Base-by-base conservation (phyloP, 2,888 invertebrate genomes). In the Platyscelio sp. region DNA sequence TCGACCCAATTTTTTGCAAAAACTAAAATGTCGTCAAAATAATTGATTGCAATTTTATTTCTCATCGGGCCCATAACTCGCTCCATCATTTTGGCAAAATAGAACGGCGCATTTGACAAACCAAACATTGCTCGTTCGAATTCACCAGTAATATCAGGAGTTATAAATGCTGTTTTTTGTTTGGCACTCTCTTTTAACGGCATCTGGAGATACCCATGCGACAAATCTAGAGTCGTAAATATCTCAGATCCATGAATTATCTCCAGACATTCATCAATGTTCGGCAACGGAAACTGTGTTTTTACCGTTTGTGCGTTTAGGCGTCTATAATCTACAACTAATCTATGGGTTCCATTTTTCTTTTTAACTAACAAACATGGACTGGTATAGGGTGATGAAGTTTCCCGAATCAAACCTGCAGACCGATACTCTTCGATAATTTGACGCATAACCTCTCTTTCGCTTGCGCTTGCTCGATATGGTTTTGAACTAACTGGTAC, bases 21-120 rank as follows among this genome's bases (percentile, higher is more conserved):
- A 0, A 91, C 72, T 1, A 92, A 27, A 20, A 91, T 71, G 56
- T 92, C 92, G 60, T 93, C 92, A 9, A 93, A 58, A 63, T 91
- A 92, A 4, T 83, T 87, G 11, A 90, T 49, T 2, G 84, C 86
- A 7, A 87, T 49, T 15, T 83, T 83, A 54, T 85, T 85, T 26
- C 76, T 76, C 51, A 88, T 74, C 1, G 74, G 80, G 0, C 86
- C 78, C 18, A 91, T 78, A 3, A 87, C 85, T 9, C 70, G 33
- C 46, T 90, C 87, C 85, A 91, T 89, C 24, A 91, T 72, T 18
- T 87, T 82, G 7, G 88, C 88, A 77, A 91, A 92, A n/a, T 89
- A 89, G 27, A 83, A 87, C 0, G 90, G 89, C 0, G 91, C 90
- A 63, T 92, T 92, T 4, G 87, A 76, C 1, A 92, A 81, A 2